Base-by-base conservation (phyloP, 1,140 invertebrate genomes). In the Pomacea maculata region DNA sequence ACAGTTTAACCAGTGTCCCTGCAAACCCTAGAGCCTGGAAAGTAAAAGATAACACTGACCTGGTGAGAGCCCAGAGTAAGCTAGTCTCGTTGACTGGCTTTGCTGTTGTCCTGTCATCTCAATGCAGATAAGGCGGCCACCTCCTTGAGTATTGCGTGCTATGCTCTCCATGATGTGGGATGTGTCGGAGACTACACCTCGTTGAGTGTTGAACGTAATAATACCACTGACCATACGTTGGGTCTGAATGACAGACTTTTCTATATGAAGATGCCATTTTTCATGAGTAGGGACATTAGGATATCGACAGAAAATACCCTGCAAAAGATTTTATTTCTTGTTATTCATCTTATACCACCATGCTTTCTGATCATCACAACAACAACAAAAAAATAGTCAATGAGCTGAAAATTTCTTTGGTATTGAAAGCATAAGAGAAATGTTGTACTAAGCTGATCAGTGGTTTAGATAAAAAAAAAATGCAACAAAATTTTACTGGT, bases 111-210 rank as follows among this genome's bases (percentile, higher is more conserved):
- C 87, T 14, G 86, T 87, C 21, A 86, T 79, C 68, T 87, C 86
- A 6, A 88, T 71, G 71, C 85, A 85, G 7, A 87, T 68, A 57
- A 88, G 82, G 55, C 87, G 75, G 0, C 85, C 84, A 17, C 87
- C 87, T 45, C 67, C 71, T 21, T 79, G 61, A 21, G 87, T 79
- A 67, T 83, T 76, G 70, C 82, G 80, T 11, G 78, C 52, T 15
- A 88, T 87, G 12, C 81, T 82, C 52, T 85, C 76, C 17, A 82
- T 80, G 1, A 88, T 52, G 68, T 87, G 85, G 25, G 78, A 70
- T 3, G 81, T 80, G 54, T 87, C 82, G 3, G 84, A 79, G 15
- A 81, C 71, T 19, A 67, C 17, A 15, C 74, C 70, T 12, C 73
- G 54, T n/a, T 78, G 75, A 45, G 34, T 45, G 34, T 45, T 45